Evolutionary conservation across 2,888 invertebrate genomes (phyloP).

Genomic region (Nebria salina): DNA sequence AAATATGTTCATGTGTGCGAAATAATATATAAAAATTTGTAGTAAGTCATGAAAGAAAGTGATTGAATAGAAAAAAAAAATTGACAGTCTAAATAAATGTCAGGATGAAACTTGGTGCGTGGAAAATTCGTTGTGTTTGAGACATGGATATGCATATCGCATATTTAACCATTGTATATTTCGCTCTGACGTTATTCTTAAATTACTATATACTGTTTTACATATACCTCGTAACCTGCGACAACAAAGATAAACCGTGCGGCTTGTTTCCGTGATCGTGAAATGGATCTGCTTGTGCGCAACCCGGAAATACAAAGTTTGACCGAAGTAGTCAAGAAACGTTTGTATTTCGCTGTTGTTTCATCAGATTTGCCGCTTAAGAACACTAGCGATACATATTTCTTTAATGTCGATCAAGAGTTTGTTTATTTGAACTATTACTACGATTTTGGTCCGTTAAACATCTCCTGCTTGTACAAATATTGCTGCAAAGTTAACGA

Average conservation of each 20-base stretch:
- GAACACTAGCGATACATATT: slow-evolving; percentile 75
- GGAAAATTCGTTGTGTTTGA: slow-evolving; percentile 36
- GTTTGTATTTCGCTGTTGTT: slow-evolving; percentile 81
- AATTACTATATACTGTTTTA: slow-evolving; percentile 56
- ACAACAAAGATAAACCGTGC: slow-evolving; percentile 51
- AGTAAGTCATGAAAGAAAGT: background rate
- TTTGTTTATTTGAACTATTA: slow-evolving; percentile 86
- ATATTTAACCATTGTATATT: slow-evolving; percentile 42
- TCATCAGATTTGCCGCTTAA: slow-evolving; percentile 71
- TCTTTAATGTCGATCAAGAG: slow-evolving; percentile 82
- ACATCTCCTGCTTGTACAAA: slow-evolving; percentile 84
- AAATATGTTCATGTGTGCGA: background rate
- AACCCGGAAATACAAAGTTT: slow-evolving; percentile 56
- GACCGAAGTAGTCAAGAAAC: slow-evolving; percentile 58
- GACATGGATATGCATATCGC: slow-evolving; percentile 40
- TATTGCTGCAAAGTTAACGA: slow-evolving; percentile 82
- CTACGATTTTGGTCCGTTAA: slow-evolving; percentile 90
- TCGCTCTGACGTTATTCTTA: slow-evolving; percentile 50
- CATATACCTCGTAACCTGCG: slow-evolving; percentile 53
- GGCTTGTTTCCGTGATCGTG: slow-evolving; percentile 50
- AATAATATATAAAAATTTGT: background rate
- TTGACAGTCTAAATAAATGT: slow-evolving; percentile 33
- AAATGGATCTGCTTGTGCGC: slow-evolving; percentile 52
- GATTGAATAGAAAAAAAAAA: background rate
- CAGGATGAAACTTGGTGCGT: slow-evolving; percentile 40